A percentile compares a stretch with the other conserved stretches of the same genome.
Evolutionary conservation across 2,888 invertebrate species (phyloP).

Genomic region (Amiota minor): DNA sequence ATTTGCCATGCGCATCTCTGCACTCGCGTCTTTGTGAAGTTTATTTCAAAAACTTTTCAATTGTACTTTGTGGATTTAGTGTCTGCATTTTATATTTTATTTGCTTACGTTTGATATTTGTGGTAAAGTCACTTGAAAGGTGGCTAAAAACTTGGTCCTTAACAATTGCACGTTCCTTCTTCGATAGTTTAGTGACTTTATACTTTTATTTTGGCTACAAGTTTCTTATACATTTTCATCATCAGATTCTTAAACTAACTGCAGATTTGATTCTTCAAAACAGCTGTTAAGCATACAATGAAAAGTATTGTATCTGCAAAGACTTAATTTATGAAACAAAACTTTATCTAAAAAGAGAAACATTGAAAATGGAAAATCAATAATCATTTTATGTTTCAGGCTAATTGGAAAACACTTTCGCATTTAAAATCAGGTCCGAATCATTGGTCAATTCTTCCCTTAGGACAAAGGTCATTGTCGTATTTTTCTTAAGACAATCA

Average conservation of each 20-base stretch:
- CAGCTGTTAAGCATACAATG: conserved; percentile 28
- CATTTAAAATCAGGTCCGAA: background rate
- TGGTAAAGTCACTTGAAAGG: conserved; percentile 22
- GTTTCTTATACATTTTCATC: background rate
- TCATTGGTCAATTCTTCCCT: background rate
- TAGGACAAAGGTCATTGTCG: background rate
- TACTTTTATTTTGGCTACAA: background rate
- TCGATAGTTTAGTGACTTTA: too few species aligned
- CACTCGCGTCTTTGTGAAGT: background rate
- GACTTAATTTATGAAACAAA: conserved; percentile 18
- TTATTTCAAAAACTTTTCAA: conserved; percentile 27
- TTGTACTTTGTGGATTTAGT: conserved; percentile 33
- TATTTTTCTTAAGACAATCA: conserved; percentile 12
- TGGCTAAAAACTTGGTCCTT: conserved; percentile 25
- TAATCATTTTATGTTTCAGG: background rate
- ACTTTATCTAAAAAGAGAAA: background rate
- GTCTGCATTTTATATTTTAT: conserved; percentile 30
- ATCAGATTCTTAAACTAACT: background rate
- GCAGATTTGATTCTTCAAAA: conserved; percentile 9
- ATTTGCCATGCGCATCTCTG: background rate
- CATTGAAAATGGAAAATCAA: background rate
- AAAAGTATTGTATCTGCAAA: conserved; percentile 3
- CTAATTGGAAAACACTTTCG: background rate
- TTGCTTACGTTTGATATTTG: conserved; percentile 27
- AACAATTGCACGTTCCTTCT: too few species aligned